A percentile compares a stretch with the other conserved stretches of the same genome.
These are phyloP conservation scores for Diphyllodes magnificus DNA, from an alignment of 2,113 vertebrate species.

Conservation along the genomic window DNA sequence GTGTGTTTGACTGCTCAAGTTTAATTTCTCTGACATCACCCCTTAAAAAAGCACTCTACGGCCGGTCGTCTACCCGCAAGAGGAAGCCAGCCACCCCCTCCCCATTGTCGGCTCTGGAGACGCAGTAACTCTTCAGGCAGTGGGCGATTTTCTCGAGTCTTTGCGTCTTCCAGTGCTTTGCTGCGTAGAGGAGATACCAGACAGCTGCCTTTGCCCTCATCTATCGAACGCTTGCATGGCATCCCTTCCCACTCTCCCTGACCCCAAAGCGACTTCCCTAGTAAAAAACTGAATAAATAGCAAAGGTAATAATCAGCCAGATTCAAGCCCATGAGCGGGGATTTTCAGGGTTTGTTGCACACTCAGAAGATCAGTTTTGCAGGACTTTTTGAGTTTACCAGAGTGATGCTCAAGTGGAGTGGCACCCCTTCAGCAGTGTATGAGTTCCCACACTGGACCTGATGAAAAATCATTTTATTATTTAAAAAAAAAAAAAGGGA, in stretches of 20 bases:
- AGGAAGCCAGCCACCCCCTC: neutral
- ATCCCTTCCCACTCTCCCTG: neutral
- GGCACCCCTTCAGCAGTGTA: neutral
- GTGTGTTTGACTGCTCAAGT: neutral
- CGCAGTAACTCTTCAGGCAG: neutral
- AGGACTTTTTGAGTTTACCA: neutral
- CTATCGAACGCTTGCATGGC: neutral
- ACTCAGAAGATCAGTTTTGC: neutral
- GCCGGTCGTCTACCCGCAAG: neutral
- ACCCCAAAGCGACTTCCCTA: neutral
- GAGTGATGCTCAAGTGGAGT: neutral
- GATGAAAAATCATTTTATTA: neutral
- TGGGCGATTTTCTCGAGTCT: neutral
- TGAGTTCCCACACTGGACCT: neutral
- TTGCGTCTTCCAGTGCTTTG: neutral
- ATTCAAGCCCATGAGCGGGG: neutral
- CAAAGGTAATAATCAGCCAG: constrained; percentile 9
- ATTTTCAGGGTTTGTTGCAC: neutral
- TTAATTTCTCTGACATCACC: constrained; percentile 32
- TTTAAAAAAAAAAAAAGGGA: neutral
- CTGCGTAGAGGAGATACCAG: neutral
- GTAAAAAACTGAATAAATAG: neutral
- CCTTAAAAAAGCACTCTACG: neutral
- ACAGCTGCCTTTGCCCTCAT: neutral
- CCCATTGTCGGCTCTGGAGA: neutral